phyloP scores from a whole-genome alignment of 2,113 vertebrate species.

The Nannobrachium achirus region DNA sequence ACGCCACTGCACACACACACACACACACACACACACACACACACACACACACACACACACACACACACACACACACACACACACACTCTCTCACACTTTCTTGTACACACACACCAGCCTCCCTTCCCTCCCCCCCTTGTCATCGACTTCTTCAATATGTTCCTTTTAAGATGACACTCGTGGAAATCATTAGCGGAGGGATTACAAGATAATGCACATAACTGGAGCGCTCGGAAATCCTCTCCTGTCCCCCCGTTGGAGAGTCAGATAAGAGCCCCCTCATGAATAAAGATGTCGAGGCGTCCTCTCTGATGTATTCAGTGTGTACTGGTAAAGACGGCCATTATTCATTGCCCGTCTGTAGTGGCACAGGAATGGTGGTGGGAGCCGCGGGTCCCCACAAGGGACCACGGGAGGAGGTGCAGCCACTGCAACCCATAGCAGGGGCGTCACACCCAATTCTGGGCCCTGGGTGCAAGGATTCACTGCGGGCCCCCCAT shows the following conservation, averaged over 20 bases:
- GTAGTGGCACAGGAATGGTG: slow-evolving; percentile 46
- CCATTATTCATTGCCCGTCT: slow-evolving; percentile 70
- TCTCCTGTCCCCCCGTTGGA: slow-evolving; percentile 27
- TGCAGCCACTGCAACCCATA: slow-evolving; percentile 57
- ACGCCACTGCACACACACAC: no score
- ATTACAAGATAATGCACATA: slow-evolving; percentile 8
- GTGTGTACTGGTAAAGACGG: slow-evolving; percentile 54
- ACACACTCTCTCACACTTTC: no score
- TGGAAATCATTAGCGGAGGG: slow-evolving; percentile 1
- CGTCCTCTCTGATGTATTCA: slow-evolving; percentile 42
- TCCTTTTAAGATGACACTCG: background rate
- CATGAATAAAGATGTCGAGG: slow-evolving; percentile 70
- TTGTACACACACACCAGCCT: background rate
- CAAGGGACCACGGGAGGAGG: slow-evolving; percentile 61
- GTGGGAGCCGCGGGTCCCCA: slow-evolving; percentile 51
- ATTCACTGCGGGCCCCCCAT: no score
- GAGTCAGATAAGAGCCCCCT: slow-evolving; percentile 48
- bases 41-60: no score
- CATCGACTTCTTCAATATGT: background rate
- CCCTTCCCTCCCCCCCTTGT: background rate
- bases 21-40: no score
- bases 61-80: no score
- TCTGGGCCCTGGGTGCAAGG: no score
- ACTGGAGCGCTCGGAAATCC: slow-evolving; percentile 31
- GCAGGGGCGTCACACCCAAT: no score